Conservation (phyloP, 1,140 invertebrate species). For the Schlechtendalia chinensis region DNA sequence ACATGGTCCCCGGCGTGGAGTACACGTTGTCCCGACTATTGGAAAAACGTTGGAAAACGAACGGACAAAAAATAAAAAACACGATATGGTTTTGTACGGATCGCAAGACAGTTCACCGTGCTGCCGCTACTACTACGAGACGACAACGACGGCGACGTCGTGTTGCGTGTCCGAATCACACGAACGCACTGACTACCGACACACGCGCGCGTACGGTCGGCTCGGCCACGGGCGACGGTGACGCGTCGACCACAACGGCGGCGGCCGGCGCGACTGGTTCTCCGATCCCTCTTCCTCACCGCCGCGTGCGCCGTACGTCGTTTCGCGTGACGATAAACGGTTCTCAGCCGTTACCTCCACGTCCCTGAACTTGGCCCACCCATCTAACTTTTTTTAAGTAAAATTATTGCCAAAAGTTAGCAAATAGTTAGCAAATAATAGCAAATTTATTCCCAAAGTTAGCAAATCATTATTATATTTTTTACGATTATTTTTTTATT, state of each 20-base stretch:
- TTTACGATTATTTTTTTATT: too few relatives aligned
- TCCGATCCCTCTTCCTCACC: background rate
- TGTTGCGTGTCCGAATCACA: background rate
- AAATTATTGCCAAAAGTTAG: too few relatives aligned
- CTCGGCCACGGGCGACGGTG: background rate
- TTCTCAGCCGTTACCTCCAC: constrained; percentile 1
- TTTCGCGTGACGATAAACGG: constrained; percentile 1
- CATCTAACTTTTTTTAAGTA: too few relatives aligned
- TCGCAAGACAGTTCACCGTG: background rate
- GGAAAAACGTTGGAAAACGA: too few relatives aligned
- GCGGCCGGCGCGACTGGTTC: constrained; percentile 40
- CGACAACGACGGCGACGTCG: background rate
- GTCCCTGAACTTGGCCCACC: too few relatives aligned
- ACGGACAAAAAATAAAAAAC: too few relatives aligned
- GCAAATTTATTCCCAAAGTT: too few relatives aligned
- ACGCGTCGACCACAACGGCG: background rate
- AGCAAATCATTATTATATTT: too few relatives aligned
- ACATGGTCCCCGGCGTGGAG: background rate
- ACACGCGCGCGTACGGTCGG: too few relatives aligned
- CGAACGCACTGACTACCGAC: constrained; percentile 27
- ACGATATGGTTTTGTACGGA: background rate
- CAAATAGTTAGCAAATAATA: too few relatives aligned
- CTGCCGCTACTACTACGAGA: too few relatives aligned
- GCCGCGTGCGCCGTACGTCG: background rate
- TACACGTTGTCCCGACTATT: too few relatives aligned